These are phyloP conservation scores for Palaemon carinicauda DNA, from an alignment of 1,140 invertebrate genomes.

Conservation along the genomic window DNA sequence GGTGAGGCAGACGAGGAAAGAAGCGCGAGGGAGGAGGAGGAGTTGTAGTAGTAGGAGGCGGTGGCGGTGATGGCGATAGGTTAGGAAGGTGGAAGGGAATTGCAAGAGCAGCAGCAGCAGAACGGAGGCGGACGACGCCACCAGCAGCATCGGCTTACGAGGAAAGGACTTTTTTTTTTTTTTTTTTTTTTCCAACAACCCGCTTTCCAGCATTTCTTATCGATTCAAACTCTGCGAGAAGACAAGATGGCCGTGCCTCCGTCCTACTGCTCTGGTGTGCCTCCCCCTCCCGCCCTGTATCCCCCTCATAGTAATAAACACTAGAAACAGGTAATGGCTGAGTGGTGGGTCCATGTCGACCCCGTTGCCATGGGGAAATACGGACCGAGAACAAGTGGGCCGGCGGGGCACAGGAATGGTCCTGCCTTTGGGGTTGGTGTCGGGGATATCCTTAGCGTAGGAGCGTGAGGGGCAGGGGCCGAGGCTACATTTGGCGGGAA, in stretches of 20 bases:
- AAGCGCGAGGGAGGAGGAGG: background rate
- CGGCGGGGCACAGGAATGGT: too few species aligned
- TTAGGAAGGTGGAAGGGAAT: background rate
- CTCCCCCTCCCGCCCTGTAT: background rate
- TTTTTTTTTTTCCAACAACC: too few species aligned
- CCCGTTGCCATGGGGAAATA: background rate
- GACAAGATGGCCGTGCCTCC: background rate
- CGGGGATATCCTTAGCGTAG: too few species aligned
- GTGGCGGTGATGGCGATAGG: too few species aligned
- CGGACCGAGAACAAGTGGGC: too few species aligned
- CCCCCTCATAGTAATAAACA: background rate
- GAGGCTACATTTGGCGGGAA: too few species aligned
- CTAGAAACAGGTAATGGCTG: background rate
- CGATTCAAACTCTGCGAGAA: background rate
- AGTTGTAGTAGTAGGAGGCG: too few species aligned
- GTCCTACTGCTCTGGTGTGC: background rate
- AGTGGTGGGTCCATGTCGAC: background rate
- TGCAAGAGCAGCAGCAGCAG: background rate
- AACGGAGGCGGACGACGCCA: background rate
- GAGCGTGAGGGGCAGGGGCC: too few species aligned
- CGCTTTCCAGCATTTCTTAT: too few species aligned
- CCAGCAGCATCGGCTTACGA: background rate
- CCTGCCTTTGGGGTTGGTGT: too few species aligned
- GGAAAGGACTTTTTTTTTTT: too few species aligned
- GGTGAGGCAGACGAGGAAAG: background rate